Evolutionary conservation across 2,113 vertebrate genomes (phyloP).

Genomic region (Cygnus atratus): DNA sequence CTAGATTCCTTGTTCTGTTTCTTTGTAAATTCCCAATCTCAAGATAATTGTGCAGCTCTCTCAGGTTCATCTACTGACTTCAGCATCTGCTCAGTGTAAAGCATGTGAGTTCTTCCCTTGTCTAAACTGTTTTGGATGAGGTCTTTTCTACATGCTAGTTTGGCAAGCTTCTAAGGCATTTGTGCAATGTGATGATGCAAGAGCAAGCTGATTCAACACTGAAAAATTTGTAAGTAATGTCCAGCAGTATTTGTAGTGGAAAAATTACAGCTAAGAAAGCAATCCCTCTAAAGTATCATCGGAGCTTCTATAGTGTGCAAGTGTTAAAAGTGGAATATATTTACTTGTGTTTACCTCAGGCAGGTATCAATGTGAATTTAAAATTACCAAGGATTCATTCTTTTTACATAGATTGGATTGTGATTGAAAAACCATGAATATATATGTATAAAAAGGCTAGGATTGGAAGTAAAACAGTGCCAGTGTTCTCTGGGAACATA

Average conservation of each 20-base stretch:
- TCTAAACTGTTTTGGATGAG: constrained; percentile 65
- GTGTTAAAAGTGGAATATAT: background rate
- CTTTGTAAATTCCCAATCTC: background rate
- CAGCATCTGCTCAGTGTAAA: background rate
- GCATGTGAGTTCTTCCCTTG: background rate
- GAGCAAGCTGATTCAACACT: constrained; percentile 37
- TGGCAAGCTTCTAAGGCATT: constrained; percentile 71
- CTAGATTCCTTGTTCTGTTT: background rate
- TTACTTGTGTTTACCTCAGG: background rate
- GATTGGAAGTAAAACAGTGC: background rate
- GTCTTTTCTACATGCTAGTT: constrained; percentile 51
- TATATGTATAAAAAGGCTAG: background rate
- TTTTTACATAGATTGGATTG: background rate
- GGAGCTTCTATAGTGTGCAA: constrained; percentile 6
- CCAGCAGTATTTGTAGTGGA: constrained; percentile 10
- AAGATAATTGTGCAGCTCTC: background rate
- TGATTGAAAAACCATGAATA: background rate
- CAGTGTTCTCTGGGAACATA: background rate
- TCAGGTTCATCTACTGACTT: background rate
- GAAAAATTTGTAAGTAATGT: constrained; percentile 22
- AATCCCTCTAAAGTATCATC: background rate
- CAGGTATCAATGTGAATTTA: background rate
- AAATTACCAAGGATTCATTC: constrained; percentile 9
- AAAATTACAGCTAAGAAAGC: constrained; percentile 17
- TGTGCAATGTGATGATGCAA: constrained; percentile 55